Percentiles rank a stretch among this genome's conserved stretches.
Conservation (phyloP, 2,888 invertebrate species). For the Amitus sp. region DNA sequence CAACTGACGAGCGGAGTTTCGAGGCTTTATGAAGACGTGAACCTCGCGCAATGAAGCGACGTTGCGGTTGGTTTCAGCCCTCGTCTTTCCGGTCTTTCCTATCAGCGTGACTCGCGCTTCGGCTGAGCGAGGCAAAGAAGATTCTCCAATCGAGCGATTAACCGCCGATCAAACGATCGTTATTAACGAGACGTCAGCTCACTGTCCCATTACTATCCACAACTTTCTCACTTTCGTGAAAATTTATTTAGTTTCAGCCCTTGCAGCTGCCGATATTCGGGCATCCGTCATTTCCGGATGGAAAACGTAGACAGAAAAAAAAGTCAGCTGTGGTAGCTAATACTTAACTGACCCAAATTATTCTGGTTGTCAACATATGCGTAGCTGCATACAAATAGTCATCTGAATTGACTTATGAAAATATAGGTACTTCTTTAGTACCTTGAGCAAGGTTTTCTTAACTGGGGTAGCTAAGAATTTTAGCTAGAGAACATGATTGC, state of each 20-base stretch:
- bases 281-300: not conserved
- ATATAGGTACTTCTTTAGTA: no score
- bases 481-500: no score
- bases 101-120: slow-evolving; percentile 47
- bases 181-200: slow-evolving; percentile 51
- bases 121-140: slow-evolving; percentile 25
- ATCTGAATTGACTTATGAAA: no score
- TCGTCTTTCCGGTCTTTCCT: slow-evolving; percentile 37
- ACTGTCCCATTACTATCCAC: slow-evolving; percentile 15
- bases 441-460: no score
- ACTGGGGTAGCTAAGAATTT: no score
- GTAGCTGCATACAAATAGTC: no score
- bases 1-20: slow-evolving; percentile 20
- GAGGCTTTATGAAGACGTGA: slow-evolving; percentile 51
- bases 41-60: slow-evolving; percentile 43
- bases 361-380: no score
- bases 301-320: no score
- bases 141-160: slow-evolving; percentile 58
- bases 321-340: no score
- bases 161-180: slow-evolving; percentile 46
- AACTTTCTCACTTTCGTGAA: not conserved
- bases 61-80: slow-evolving; percentile 10
- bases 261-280: not conserved
- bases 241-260: not conserved
- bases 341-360: no score